Evolutionary conservation across 2,797 vertebrate species (phyloP), one percentile per base, ranked within the genome.

Genomic region (Stomatorhinus walkeri): DNA sequence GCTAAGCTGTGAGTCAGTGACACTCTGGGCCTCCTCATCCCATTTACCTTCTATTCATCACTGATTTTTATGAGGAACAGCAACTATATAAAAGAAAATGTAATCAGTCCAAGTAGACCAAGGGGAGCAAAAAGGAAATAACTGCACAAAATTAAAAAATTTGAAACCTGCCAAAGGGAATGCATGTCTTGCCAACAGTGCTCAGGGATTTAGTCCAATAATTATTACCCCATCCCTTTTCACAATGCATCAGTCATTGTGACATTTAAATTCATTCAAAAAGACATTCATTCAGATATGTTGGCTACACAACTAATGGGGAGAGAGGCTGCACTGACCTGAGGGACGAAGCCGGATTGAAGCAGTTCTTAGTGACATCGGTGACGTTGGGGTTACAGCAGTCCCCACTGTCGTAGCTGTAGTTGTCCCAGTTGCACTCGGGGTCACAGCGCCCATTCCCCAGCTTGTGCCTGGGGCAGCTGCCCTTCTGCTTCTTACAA

Each of bases 311-410:
- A 9, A 6, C 14, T 46, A 12, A 54, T 32, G 43, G 56, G 19
- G 36, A 48, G 32, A 59, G 32, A 40, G n/a, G 6, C 36, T 43
- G 85, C 72, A 85, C 93, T 96, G 97, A 99, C 98, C 97, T 99
- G 97, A 98, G 93, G 46, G 96, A 96, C 91, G 98, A 99, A 56
- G 97, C 96, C 0, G 97, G 98, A 90, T 99, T 97, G 93, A 99
- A 99, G 94, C 98, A 99, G 0, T 98, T 99, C 95, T 97, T 98
- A 91, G 98, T 98, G 94, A 99, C 98, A 28, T 99, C 97, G 0
- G 98, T 99, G 92, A 98, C 95, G 43, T 96, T 96, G 0, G 98
- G 98, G 92, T 99, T 97, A 92, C 98, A 99, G 94, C 98, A 99
- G 90, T 99, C 98, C 0, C 98, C 98, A 0, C 95, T 96, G 88